phyloP scores from a whole-genome alignment of 1,140 invertebrate species.

The Pseudomyrmex gracilis region DNA sequence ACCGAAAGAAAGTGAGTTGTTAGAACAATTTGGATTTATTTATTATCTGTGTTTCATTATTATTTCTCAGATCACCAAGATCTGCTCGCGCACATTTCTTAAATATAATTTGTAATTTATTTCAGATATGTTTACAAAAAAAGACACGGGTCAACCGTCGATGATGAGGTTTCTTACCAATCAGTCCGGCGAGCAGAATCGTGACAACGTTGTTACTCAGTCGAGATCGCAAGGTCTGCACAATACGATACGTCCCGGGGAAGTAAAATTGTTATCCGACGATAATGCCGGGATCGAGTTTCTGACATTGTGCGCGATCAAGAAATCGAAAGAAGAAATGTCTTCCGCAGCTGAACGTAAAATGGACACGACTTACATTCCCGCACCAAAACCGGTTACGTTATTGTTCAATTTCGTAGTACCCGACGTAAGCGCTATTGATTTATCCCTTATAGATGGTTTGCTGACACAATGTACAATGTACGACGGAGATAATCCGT shows the following conservation, averaged over 20 bases:
- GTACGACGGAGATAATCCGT: not conserved
- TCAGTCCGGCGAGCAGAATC: not conserved
- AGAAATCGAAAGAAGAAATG: slow-evolving; percentile 71
- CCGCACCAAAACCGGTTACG: slow-evolving; percentile 28
- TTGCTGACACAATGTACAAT: not conserved
- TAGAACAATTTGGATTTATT: slow-evolving; percentile 17
- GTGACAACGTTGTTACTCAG: not conserved
- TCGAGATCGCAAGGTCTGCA: not conserved
- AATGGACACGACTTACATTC: slow-evolving; percentile 72
- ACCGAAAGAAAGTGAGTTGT: slow-evolving; percentile 20
- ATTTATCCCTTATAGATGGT: slow-evolving; percentile 58
- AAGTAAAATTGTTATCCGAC: slow-evolving; percentile 79
- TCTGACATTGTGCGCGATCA: slow-evolving; percentile 79
- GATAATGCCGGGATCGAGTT: slow-evolving; percentile 80
- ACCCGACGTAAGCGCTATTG: slow-evolving; percentile 69
- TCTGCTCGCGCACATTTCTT: not conserved
- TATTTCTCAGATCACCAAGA: slow-evolving; percentile 18
- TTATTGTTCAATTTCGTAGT: slow-evolving; percentile 73
- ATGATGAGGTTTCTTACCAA: slow-evolving; percentile 83
- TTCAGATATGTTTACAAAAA: slow-evolving; percentile 61
- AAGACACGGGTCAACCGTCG: slow-evolving; percentile 81
- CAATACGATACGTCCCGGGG: slow-evolving; percentile 66
- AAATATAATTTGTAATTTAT: not conserved
- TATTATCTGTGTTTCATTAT: not conserved
- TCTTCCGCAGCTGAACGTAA: slow-evolving; percentile 9